Evolutionary conservation across 2,888 invertebrate species (phyloP).

Genomic region (Acrobasis consociella): DNA sequence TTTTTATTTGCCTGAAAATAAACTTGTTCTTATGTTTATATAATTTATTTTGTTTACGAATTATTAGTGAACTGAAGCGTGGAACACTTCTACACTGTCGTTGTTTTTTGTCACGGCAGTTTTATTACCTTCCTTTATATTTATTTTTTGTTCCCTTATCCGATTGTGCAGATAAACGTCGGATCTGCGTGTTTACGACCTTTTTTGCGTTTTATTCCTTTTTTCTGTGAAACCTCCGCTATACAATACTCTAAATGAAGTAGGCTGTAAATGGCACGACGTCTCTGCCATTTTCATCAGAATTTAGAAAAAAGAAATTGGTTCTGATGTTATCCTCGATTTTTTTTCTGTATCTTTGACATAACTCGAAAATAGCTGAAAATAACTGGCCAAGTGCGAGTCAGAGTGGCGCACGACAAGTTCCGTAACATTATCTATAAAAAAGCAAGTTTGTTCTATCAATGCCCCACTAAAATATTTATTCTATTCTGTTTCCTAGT

Average conservation of each 20-base stretch:
- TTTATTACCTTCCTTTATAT: constrained; percentile 28
- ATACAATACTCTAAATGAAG: constrained; percentile 8
- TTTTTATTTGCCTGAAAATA: too few species aligned
- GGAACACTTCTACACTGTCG: neutral
- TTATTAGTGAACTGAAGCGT: too few species aligned
- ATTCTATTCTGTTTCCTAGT: too few species aligned
- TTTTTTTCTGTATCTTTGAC: too few species aligned
- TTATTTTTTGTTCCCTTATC: constrained; percentile 29
- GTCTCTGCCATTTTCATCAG: neutral
- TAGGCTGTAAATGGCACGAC: neutral
- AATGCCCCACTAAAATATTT: too few species aligned
- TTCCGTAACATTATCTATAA: too few species aligned
- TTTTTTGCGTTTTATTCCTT: constrained; percentile 26
- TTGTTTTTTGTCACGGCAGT: constrained; percentile 1
- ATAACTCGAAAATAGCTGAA: too few species aligned
- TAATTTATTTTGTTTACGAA: too few species aligned
- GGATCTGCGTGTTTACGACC: constrained; percentile 32
- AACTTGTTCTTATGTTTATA: too few species aligned
- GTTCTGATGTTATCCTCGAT: neutral
- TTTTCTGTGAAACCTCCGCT: neutral
- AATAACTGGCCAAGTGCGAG: too few species aligned
- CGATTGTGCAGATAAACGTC: constrained; percentile 32
- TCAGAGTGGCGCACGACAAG: too few species aligned
- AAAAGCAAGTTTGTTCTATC: too few species aligned
- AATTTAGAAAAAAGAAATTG: neutral